Evolutionary conservation across 1,140 invertebrate species (phyloP).

Genomic region (Halesus radiatus): DNA sequence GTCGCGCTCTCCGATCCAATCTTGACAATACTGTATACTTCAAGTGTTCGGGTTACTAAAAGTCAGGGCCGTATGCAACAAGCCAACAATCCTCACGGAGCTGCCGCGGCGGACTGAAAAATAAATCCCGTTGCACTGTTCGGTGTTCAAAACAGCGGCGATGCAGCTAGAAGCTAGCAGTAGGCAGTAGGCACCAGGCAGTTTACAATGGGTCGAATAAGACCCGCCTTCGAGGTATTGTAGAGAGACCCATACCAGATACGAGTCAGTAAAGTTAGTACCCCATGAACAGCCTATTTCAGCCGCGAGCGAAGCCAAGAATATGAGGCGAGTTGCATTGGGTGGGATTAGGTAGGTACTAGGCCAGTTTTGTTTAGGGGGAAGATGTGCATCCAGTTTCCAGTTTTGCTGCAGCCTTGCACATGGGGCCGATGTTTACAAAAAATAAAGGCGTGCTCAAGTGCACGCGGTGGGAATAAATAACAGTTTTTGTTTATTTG

Average conservation of each 20-base stretch:
- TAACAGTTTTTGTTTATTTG: neutral
- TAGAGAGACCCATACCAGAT: too few relatives aligned
- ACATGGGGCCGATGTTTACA: neutral
- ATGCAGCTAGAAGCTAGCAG: neutral
- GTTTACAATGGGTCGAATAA: neutral
- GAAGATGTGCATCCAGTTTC: neutral
- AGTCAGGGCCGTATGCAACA: too few relatives aligned
- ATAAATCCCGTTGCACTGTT: constrained; percentile 17
- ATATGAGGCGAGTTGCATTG: neutral
- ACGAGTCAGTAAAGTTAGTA: neutral
- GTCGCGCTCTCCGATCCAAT: neutral
- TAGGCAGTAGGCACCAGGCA: too few relatives aligned
- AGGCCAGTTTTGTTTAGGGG: too few relatives aligned
- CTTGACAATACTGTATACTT: too few relatives aligned
- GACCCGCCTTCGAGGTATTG: neutral
- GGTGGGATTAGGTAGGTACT: neutral
- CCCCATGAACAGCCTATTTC: constrained; percentile 10
- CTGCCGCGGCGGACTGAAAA: neutral
- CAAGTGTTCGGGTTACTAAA: too few relatives aligned
- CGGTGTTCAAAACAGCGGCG: neutral
- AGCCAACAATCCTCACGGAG: neutral
- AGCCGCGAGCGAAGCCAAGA: neutral
- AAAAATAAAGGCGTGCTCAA: neutral
- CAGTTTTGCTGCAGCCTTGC: neutral
- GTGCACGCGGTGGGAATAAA: neutral